Percentiles rank a stretch among this genome's conserved stretches.
Conservation (phyloP, 1,140 invertebrate species). For the Drosophila sp. region DNA sequence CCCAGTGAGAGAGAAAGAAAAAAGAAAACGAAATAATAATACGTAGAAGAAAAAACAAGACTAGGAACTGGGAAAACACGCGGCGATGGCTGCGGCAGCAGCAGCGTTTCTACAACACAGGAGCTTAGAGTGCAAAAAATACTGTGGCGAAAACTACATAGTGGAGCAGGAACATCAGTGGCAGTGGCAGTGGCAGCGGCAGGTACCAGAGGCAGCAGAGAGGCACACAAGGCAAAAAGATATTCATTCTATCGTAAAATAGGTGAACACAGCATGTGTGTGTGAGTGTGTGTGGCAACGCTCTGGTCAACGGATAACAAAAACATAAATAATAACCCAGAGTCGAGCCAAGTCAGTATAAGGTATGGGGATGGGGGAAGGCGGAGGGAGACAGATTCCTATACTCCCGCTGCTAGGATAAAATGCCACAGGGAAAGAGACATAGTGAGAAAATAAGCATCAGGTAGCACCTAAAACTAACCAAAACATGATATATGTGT, state of each 20-base stretch:
- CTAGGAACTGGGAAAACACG: slow-evolving; percentile 46
- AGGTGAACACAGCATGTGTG: slow-evolving; percentile 58
- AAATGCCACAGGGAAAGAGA: background rate
- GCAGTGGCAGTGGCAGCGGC: background rate
- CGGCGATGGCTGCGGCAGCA: background rate
- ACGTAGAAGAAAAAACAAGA: slow-evolving; percentile 40
- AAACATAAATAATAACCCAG: slow-evolving; percentile 79
- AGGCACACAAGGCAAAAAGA: slow-evolving; percentile 58
- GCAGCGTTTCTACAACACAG: slow-evolving; percentile 4
- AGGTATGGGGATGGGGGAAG: slow-evolving; percentile 5
- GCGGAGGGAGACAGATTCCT: background rate
- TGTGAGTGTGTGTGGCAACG: slow-evolving; percentile 60
- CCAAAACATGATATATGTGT: background rate
- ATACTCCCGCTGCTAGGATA: slow-evolving; percentile 2
- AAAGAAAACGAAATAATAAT: slow-evolving; percentile 45
- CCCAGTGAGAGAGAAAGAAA: slow-evolving; percentile 21
- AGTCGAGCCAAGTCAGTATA: slow-evolving; percentile 44
- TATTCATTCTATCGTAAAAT: slow-evolving; percentile 82
- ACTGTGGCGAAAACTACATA: slow-evolving; percentile 75
- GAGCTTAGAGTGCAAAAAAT: slow-evolving; percentile 71
- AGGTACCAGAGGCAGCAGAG: slow-evolving; percentile 17
- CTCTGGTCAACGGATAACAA: slow-evolving; percentile 82
- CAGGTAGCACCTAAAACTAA: slow-evolving; percentile 6
- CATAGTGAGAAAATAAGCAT: slow-evolving; percentile 8
- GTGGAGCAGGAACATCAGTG: background rate